Conservation (phyloP, 1,140 invertebrate species). For the Cardiocondyla obscurior region DNA sequence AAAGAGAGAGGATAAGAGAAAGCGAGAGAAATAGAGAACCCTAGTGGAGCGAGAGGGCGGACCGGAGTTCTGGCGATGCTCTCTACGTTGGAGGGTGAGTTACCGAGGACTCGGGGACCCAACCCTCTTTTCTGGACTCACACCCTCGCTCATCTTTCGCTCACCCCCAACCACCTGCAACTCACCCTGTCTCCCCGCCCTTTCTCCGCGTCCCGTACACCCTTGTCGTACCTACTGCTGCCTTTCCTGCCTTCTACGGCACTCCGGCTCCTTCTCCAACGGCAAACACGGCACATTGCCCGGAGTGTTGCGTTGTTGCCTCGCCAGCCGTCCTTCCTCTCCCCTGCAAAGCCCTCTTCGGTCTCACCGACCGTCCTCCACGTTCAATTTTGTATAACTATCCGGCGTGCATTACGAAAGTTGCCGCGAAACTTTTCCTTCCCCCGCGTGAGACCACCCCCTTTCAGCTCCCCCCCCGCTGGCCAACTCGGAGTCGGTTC, state of each 20-base stretch:
- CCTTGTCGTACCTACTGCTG: constrained; percentile 62
- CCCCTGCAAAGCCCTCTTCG: neutral
- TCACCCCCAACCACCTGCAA: constrained; percentile 67
- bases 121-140: constrained; percentile 83
- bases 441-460: constrained; percentile 28
- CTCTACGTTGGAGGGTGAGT: constrained; percentile 72
- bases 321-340: constrained; percentile 58
- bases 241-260: constrained; percentile 67
- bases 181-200: constrained; percentile 28
- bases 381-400: constrained; percentile 77
- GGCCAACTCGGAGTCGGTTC: constrained; percentile 39
- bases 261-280: constrained; percentile 66
- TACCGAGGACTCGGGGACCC: constrained; percentile 79
- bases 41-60: constrained; percentile 62
- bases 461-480: neutral
- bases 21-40: constrained; percentile 54
- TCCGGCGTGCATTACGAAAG: constrained; percentile 76
- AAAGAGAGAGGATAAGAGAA: constrained; percentile 42
- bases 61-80: constrained; percentile 72
- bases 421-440: constrained; percentile 70
- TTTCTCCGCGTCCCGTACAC: constrained; percentile 50
- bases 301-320: constrained; percentile 75
- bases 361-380: constrained; percentile 59
- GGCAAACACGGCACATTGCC: constrained; percentile 75
- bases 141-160: constrained; percentile 76